Evolutionary conservation across 1,140 invertebrate species (phyloP).

Genomic region (Zelostemma sp.): DNA sequence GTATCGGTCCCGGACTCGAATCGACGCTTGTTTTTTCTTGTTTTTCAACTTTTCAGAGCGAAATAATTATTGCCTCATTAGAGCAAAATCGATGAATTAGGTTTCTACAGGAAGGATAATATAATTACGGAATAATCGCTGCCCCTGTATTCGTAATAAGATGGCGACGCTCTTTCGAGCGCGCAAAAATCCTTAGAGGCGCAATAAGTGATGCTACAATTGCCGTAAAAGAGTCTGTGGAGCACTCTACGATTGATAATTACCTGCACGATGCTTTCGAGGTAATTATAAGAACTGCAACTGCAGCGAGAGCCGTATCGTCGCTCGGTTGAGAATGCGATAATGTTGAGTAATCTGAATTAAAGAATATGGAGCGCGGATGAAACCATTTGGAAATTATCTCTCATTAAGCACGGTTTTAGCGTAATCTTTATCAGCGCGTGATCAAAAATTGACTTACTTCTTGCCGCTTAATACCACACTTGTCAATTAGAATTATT

Average conservation of each 20-base stretch:
- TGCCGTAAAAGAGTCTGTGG: constrained; percentile 41
- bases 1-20: not conserved
- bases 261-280: constrained; percentile 32
- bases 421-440: not conserved
- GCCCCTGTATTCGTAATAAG: constrained; percentile 28
- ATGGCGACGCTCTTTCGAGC: constrained; percentile 22
- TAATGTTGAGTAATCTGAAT: constrained; percentile 42
- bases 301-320: constrained; percentile 28
- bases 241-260: constrained; percentile 47
- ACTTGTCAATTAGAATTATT: not conserved
- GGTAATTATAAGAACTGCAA: constrained; percentile 42
- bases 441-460: constrained; percentile 12
- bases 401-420: constrained; percentile 14
- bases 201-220: constrained; percentile 44
- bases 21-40: not conserved
- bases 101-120: constrained; percentile 7
- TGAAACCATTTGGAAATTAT: constrained; percentile 17
- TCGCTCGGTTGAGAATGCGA: constrained; percentile 29
- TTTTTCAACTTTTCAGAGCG: not conserved
- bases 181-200: constrained; percentile 12
- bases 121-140: constrained; percentile 38
- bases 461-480: constrained; percentile 7
- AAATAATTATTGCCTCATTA: not conserved
- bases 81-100: not conserved
- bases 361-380: constrained; percentile 26